Conservation (phyloP, 1,140 invertebrate genomes). For the Drosophila orena region DNA sequence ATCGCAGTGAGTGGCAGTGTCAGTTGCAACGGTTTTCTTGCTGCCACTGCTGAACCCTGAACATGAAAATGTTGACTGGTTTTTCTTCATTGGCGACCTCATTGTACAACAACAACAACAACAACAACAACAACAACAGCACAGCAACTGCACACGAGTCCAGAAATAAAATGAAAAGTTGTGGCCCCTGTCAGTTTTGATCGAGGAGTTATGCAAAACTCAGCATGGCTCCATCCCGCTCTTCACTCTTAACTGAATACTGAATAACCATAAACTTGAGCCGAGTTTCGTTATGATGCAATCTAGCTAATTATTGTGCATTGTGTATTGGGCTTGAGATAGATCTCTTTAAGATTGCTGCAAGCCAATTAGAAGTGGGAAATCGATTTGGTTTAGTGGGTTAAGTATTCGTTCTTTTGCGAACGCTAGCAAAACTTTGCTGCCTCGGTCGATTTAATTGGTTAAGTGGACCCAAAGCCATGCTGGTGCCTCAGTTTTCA, state of each 20-base stretch:
- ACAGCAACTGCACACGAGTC: not conserved
- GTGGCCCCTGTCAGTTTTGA: slow-evolving; percentile 10
- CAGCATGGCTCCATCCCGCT: slow-evolving; percentile 15
- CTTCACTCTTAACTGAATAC: too few relatives aligned
- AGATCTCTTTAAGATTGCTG: slow-evolving; percentile 16
- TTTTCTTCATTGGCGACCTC: slow-evolving; percentile 50
- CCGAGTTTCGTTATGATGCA: slow-evolving; percentile 6
- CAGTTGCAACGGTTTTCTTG: slow-evolving; percentile 38
- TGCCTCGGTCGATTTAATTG: slow-evolving; percentile 9
- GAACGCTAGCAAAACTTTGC: slow-evolving; percentile 5
- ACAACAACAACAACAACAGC: slow-evolving; percentile 22
- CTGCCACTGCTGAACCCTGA: slow-evolving; percentile 64
- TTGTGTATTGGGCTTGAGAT: not conserved
- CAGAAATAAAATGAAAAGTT: slow-evolving; percentile 24
- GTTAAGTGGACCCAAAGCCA: slow-evolving; percentile 11
- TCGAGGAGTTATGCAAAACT: slow-evolving; percentile 37
- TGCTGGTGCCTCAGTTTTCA: slow-evolving; percentile 10
- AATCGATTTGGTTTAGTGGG: not conserved
- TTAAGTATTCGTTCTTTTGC: not conserved
- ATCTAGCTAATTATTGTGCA: slow-evolving; percentile 5
- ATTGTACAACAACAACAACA: slow-evolving; percentile 42
- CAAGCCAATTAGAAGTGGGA: not conserved
- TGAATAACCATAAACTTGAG: slow-evolving; percentile 15
- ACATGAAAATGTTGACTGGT: slow-evolving; percentile 73
- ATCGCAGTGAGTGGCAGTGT: slow-evolving; percentile 22